These are phyloP conservation scores for Bimastos eiseni DNA, from an alignment of 2,888 invertebrate species.

Conservation along the genomic window DNA sequence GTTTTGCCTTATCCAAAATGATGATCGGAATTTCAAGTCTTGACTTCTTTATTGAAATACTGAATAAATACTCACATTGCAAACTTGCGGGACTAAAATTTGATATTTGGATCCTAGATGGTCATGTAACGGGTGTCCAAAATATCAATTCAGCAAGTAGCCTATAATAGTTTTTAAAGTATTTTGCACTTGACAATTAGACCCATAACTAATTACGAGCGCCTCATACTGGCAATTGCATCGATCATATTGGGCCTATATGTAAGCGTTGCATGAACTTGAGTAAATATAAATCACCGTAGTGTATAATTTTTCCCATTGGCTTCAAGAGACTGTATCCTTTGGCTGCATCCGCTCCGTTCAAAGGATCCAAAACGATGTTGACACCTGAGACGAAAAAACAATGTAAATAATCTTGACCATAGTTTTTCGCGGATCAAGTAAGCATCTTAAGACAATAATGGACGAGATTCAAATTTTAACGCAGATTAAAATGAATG, in stretches of 20 bases:
- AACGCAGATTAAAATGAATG: too few relatives aligned
- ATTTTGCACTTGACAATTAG: background rate
- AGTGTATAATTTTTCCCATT: slow-evolving; percentile 24
- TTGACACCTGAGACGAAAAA: background rate
- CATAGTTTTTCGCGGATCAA: too few relatives aligned
- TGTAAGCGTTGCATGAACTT: background rate
- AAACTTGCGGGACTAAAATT: too few relatives aligned
- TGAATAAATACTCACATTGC: too few relatives aligned
- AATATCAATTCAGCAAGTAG: background rate
- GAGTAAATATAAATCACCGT: background rate
- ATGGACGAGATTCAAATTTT: too few relatives aligned
- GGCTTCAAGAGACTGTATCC: slow-evolving; percentile 26
- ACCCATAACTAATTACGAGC: background rate
- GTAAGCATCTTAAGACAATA: too few relatives aligned
- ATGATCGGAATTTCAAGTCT: too few relatives aligned
- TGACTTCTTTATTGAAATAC: too few relatives aligned
- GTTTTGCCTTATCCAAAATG: too few relatives aligned
- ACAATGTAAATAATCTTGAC: background rate
- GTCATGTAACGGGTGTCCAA: background rate
- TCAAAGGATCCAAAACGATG: slow-evolving; percentile 24
- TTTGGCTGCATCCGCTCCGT: slow-evolving; percentile 23
- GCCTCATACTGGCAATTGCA: background rate
- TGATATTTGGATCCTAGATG: too few relatives aligned
- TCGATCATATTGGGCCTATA: background rate
- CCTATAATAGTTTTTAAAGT: too few relatives aligned